These are phyloP conservation scores for Carassius carassius DNA, from an alignment of 2,113 vertebrate species.

Conservation along the genomic window DNA sequence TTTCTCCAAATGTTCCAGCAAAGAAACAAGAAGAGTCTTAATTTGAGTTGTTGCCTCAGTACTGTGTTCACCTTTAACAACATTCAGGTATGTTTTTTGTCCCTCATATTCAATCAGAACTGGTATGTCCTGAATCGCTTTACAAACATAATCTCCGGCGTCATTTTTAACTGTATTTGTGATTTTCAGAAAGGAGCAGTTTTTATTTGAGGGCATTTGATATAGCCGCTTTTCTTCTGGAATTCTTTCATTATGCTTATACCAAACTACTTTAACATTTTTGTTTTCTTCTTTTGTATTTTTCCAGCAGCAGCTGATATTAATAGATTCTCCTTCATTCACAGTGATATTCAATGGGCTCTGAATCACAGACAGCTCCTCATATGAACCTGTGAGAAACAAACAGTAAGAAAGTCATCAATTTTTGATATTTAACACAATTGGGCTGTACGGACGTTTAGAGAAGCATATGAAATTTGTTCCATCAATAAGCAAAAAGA, in stretches of 20 bases:
- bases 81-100: no score
- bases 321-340: neutral
- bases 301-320: constrained; percentile 41
- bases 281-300: neutral
- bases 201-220: neutral
- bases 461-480: no score
- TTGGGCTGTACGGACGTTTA: no score
- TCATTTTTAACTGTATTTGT: neutral
- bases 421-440: neutral
- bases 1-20: no score
- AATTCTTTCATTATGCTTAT: neutral
- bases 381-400: neutral
- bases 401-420: neutral
- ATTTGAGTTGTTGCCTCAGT: no score
- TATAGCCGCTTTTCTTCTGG: no score
- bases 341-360: neutral
- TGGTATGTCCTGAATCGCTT: constrained; percentile 35
- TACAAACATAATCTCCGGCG: constrained; percentile 28
- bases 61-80: no score
- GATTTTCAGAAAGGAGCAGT: neutral
- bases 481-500: no score
- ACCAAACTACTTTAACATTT: constrained; percentile 33
- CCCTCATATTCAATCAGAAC: no score
- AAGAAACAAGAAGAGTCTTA: neutral
- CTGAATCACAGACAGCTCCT: constrained; percentile 17